Conservation (phyloP, 1,140 invertebrate species). For the Camponotus pennsylvanicus region DNA sequence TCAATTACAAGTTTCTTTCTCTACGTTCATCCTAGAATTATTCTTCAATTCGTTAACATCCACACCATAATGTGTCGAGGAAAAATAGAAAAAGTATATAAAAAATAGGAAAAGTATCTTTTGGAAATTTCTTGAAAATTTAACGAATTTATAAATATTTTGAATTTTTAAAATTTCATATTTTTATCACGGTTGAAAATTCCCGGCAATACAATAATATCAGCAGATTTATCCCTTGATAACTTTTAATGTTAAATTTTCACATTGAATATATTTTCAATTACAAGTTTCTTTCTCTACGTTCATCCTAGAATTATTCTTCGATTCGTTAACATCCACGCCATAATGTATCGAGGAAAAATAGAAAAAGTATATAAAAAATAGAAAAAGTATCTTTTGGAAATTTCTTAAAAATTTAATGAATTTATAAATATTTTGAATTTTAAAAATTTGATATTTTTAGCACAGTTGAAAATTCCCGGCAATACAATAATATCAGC, state of each 20-base stretch:
- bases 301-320: conserved; percentile 23
- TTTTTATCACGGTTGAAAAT: neutral
- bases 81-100: too few species aligned
- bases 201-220: neutral
- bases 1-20: neutral
- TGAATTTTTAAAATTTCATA: neutral
- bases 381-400: too few species aligned
- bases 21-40: conserved; percentile 45
- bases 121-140: neutral
- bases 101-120: too few species aligned
- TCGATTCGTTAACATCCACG: neutral
- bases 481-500: neutral
- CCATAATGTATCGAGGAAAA: neutral
- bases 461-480: neutral
- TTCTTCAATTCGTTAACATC: neutral
- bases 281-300: neutral
- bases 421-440: neutral
- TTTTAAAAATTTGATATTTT: neutral
- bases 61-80: neutral
- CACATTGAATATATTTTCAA: neutral
- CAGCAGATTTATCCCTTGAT: neutral
- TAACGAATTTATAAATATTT: neutral
- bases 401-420: neutral
- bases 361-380: too few species aligned
- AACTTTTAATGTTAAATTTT: neutral